Percentiles rank a stretch among this genome's conserved stretches.
phyloP scores from a whole-genome alignment of 2,113 vertebrate genomes.

The Acrocephalus kingi region DNA sequence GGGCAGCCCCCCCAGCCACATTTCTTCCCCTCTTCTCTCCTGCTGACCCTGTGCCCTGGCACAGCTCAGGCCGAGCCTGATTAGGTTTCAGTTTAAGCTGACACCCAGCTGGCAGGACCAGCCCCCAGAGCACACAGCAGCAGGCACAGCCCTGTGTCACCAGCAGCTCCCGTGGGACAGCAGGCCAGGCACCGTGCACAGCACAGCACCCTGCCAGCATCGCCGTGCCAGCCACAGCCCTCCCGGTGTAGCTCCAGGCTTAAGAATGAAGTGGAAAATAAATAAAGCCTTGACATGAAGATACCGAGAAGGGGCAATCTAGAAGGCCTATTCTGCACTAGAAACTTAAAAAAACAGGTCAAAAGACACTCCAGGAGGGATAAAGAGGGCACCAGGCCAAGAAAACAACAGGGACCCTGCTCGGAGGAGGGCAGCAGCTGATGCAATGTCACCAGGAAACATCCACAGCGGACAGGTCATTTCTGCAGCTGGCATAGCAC shows the following conservation, averaged over 20 bases:
- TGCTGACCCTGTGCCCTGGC: not conserved
- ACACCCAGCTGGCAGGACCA: not conserved
- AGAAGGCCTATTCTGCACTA: not conserved
- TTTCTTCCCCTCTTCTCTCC: not conserved
- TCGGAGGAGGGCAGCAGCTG: not conserved
- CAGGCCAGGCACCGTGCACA: rapidly evolving
- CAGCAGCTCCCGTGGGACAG: not conserved
- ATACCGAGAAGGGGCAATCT: not conserved
- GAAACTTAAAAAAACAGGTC: not conserved
- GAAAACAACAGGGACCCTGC: not conserved
- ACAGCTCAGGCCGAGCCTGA: not conserved
- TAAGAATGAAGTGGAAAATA: not conserved
- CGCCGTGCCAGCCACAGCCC: not conserved
- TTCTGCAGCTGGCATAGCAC: not conserved
- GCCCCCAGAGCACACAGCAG: not conserved
- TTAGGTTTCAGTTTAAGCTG: conserved; percentile 28
- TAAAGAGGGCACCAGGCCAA: not conserved
- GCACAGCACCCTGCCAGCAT: not conserved
- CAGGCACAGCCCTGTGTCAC: not conserved
- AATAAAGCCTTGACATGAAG: not conserved
- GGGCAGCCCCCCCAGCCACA: not conserved
- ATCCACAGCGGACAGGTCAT: not conserved
- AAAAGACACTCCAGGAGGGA: not conserved
- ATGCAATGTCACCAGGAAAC: not conserved
- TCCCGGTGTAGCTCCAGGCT: rapidly evolving